Conservation (phyloP, 2,113 vertebrate genomes). For the Alces alces region DNA sequence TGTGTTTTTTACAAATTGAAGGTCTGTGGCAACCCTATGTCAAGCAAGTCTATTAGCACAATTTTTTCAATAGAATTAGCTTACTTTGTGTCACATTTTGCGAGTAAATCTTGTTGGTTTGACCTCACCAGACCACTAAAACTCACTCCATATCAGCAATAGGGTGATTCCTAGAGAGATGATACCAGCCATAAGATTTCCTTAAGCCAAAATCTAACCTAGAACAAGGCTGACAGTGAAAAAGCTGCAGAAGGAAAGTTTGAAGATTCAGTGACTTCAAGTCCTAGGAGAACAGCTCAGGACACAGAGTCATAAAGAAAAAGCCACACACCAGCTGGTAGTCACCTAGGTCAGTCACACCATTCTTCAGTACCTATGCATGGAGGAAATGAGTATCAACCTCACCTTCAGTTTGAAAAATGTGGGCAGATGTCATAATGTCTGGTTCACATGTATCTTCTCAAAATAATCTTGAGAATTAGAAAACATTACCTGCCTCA, state of each 20-base stretch:
- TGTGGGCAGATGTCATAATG: not conserved
- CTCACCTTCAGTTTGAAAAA: not conserved
- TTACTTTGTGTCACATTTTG: not conserved
- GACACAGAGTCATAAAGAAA: not conserved
- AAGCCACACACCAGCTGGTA: rapidly evolving
- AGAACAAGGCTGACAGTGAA: not conserved
- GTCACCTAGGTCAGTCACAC: rapidly evolving
- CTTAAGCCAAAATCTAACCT: not conserved
- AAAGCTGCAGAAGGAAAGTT: not conserved
- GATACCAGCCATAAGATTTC: not conserved
- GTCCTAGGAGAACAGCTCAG: not conserved
- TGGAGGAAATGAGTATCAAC: not conserved
- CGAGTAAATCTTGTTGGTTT: not conserved
- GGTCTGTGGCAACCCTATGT: not conserved
- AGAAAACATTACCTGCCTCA: not conserved
- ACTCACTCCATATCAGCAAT: not conserved
- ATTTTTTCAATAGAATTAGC: not conserved
- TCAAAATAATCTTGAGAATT: not conserved
- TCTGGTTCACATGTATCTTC: not conserved
- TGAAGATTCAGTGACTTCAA: not conserved
- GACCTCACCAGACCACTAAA: not conserved
- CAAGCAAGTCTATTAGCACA: not conserved
- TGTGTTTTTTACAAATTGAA: not conserved
- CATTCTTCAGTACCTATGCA: not conserved
- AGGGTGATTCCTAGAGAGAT: not conserved